Evolutionary conservation across 30 jellyfish, hydroid and myxozoan genomes (phyloP).

Genomic region (Hydractinia echinata): DNA sequence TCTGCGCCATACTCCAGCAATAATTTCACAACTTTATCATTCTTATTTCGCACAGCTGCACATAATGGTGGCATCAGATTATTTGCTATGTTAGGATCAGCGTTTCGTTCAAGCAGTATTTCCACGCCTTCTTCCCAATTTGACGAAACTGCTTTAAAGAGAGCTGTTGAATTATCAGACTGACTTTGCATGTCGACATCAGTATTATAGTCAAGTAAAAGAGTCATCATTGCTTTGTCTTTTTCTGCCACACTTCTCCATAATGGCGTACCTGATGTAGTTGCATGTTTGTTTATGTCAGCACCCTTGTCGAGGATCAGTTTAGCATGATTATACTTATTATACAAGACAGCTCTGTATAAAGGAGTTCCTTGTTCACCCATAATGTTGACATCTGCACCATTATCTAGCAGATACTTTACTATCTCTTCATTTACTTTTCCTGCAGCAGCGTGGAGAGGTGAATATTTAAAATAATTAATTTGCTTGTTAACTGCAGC

Average conservation of each 20-base stretch:
- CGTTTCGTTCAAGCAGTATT: neutral
- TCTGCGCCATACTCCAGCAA: constrained; percentile 11
- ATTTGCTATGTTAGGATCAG: neutral
- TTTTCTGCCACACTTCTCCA: neutral
- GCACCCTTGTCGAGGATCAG: constrained; percentile 12
- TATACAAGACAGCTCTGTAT: constrained; percentile 6
- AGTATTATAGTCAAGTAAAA: constrained; percentile 7
- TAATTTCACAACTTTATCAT: neutral
- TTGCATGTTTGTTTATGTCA: neutral
- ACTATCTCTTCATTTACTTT: neutral
- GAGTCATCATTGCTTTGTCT: neutral
- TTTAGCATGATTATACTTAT: neutral
- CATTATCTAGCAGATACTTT: neutral
- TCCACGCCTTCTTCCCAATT: neutral
- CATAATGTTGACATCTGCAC: constrained; percentile 13
- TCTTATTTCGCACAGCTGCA: constrained; percentile 18
- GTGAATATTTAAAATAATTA: neutral
- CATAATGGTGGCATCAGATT: neutral
- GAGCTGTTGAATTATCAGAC: neutral
- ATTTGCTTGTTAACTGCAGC: constrained; percentile 9
- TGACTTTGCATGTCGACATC: neutral
- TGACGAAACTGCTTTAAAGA: neutral
- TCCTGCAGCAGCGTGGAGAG: constrained; percentile 7
- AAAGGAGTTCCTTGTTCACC: constrained; percentile 8
- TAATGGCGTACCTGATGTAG: neutral